These are phyloP conservation scores for Cheilosia vulpina DNA, from an alignment of 2,888 invertebrate genomes.

Conservation along the genomic window DNA sequence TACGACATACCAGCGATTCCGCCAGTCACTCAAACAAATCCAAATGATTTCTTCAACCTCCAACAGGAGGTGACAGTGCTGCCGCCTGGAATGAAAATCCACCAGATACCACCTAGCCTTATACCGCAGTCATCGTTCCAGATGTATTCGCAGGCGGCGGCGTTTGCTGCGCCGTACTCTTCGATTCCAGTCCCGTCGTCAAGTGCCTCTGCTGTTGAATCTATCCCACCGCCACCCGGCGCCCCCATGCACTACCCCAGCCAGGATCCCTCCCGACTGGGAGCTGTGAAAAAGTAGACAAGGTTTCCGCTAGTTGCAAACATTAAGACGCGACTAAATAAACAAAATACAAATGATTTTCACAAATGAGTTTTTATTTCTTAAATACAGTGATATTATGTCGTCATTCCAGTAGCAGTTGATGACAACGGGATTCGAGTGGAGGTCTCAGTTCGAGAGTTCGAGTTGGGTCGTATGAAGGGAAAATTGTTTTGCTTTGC, in stretches of 20 bases:
- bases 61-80: constrained; percentile 83
- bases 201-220: constrained; percentile 79
- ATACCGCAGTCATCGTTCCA: constrained; percentile 82
- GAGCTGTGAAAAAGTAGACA: constrained; percentile 85
- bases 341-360: neutral
- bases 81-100: constrained; percentile 83
- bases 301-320: neutral
- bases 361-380: constrained; percentile 21
- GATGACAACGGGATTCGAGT: neutral
- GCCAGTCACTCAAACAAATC: constrained; percentile 86
- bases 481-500: constrained; percentile 79
- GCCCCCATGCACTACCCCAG: constrained; percentile 95
- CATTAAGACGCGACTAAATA: constrained; percentile 16
- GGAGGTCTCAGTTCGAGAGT: constrained; percentile 47
- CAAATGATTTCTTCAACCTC: constrained; percentile 87
- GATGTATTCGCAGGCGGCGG: constrained; percentile 82
- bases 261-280: constrained; percentile 97
- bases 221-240: constrained; percentile 83
- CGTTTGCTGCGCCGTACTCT: constrained; percentile 83
- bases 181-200: constrained; percentile 80
- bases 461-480: constrained; percentile 79
- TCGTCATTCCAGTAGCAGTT: constrained; percentile 35
- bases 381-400: constrained; percentile 9
- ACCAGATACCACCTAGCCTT: constrained; percentile 82
- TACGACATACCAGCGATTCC: constrained; percentile 91